Base-by-base conservation (phyloP, 1,140 invertebrate species). In the Zeugodacus cucurbitae region DNA sequence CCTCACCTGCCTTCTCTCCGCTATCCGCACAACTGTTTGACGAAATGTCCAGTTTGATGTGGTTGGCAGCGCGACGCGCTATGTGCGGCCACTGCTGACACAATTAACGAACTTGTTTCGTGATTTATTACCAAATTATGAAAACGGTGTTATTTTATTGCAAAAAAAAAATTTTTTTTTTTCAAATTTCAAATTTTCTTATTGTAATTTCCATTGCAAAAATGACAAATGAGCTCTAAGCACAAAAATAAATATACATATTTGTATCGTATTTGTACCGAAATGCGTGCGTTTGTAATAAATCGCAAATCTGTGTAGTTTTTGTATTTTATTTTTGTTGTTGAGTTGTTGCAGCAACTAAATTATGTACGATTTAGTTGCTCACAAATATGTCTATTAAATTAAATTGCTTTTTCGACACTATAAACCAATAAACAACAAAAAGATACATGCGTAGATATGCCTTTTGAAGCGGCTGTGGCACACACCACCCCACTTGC, bases 31-130 rank as follows among this genome's bases (percentile, higher is more conserved):
- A 8, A 14, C 29, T 14, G 10, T 26, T 82, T 82, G 74, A 82
- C 74, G 74, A 82, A 82, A 82, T 82, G 74, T 82, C 74, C 74
- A 82, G 41, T 7, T 82, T 82, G 74, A n/a, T 54, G 74, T 11
- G 74, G 22, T 41, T n/a, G 44, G 11, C 41, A 32, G 41, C n/a
- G 22, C 29, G 74, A 48, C 74, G 41, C 74, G 74, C 74, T 82
- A 82, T 82, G 74, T 82, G 74, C 48, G 74, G 74, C 74, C 11
- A n/a, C 74, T 26, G 74, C 41, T 90, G 90, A 90, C 90, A 90
- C 90, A 90, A 90, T 90, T 90, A 89, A 89, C 88, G 59, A 90
- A 90, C 90, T 90, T 88, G 90, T 90, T 90, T 90, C 88, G 2
- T 89, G 89, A 90, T 90, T 89, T 88, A 89, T 89, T 88, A 89